These are phyloP conservation scores for Syngnathus floridae DNA, from an alignment of 2,113 vertebrate genomes.

Conservation along the genomic window DNA sequence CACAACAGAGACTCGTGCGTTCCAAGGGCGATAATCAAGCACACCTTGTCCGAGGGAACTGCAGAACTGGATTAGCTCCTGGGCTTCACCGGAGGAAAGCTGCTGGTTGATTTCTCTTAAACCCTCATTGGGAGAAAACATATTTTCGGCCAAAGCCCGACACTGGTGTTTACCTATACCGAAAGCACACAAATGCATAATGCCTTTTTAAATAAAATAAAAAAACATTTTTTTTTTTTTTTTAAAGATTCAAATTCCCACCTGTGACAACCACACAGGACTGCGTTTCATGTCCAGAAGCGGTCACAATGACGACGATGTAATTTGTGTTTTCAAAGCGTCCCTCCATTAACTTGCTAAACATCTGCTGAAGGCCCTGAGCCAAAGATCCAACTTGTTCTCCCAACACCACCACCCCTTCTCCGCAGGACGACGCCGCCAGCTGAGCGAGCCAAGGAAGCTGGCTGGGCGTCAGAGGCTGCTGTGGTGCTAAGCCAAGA, in stretches of 20 bases:
- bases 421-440: conserved; percentile 87
- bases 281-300: conserved; percentile 77
- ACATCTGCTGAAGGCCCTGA: conserved; percentile 86
- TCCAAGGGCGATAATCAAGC: neutral
- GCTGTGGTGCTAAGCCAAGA: conserved; percentile 58
- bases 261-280: conserved; percentile 94
- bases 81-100: conserved; percentile 81
- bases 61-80: conserved; percentile 82
- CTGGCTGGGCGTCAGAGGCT: conserved; percentile 80
- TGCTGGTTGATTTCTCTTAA: conserved; percentile 85
- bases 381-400: conserved; percentile 83
- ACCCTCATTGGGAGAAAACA: conserved; percentile 81
- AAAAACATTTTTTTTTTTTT: neutral
- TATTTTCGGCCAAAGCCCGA: conserved; percentile 85
- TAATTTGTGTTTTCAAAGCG: conserved; percentile 85
- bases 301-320: conserved; percentile 87
- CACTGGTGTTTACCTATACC: conserved; percentile 88
- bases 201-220: neutral
- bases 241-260: conserved; percentile 46
- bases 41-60: conserved; percentile 86
- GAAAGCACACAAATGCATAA: conserved; percentile 10
- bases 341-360: conserved; percentile 80
- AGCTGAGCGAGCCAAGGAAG: conserved; percentile 93
- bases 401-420: conserved; percentile 79
- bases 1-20: neutral